Evolutionary conservation across 2,888 invertebrate genomes (phyloP), one percentile per base, ranked within the genome.

Genomic region (Hirudinaria manillensis): DNA sequence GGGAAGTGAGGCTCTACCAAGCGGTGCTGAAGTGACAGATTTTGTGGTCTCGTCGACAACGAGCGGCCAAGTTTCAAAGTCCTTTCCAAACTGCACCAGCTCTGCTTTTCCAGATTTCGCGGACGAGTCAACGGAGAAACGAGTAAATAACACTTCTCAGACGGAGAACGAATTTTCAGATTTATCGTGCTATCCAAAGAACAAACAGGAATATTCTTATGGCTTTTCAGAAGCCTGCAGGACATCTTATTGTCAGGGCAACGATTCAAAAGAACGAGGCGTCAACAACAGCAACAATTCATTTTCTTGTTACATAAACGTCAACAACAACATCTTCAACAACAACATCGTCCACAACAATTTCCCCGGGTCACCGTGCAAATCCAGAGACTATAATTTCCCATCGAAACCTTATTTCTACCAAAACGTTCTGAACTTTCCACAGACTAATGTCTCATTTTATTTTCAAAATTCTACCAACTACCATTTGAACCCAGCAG

Each of bases 271-370:
- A 70, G 38, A 38, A 70, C 51, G 21, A 16, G 24, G 24, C 70
- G 4, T 27, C 70, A 70, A 70, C 21, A 70, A 27, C 51, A 70
- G 6, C 29, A 61, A 61, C 29, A 61, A 61, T 19, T 27, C 61
- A 27, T 61, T 61, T 29, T 61, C 61, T 24, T 61, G 61, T 29
- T 61, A 61, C 19, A 61, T 61, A 61, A 61, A 72, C 72, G 24
- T 29, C 56, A 72, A 72, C 72, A 72, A 53, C 53, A 72, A 55
- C 72, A 72, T 38, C n/a, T 16, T 53, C 61, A 56, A 73, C 65
- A 73, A 73, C 73, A 38, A 34, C 36, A 36, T n/a, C 53, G 34
- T 56, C 65, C 36, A 56, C 56, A 73, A 56, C n/a, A 73, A n/a
- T 24, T 65, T n/a, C 27, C n/a, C 55, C 45, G 61, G 61, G n/a